Percentiles rank a stretch among this genome's conserved stretches.
Conservation (phyloP, 2,888 invertebrate species). For the Eristalis tenax region DNA sequence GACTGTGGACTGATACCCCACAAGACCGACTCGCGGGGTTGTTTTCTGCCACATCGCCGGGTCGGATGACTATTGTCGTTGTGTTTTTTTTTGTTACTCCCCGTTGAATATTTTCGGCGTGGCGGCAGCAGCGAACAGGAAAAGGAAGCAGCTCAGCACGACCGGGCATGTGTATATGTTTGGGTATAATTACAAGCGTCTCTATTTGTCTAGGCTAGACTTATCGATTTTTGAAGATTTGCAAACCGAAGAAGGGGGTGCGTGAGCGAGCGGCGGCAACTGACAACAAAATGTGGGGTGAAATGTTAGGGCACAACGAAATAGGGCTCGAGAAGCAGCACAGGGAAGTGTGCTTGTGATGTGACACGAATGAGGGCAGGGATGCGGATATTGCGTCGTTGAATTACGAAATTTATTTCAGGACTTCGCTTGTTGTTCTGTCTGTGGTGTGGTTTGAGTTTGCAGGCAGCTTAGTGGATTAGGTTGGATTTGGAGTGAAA, state of each 20-base stretch:
- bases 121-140: conserved; percentile 19
- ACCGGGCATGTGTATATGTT: conserved; percentile 11
- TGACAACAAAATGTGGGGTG: conserved; percentile 36
- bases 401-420: conserved; percentile 29
- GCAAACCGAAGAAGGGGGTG: conserved; percentile 22
- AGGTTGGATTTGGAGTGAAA: not conserved
- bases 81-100: not conserved
- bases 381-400: conserved; percentile 58
- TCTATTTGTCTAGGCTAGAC: conserved; percentile 70
- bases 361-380: not conserved
- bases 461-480: not conserved
- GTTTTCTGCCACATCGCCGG: not conserved
- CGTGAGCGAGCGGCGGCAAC: not conserved
- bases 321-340: conserved; percentile 44
- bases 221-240: conserved; percentile 63
- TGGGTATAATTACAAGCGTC: conserved; percentile 60
- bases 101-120: not conserved
- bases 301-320: conserved; percentile 17
- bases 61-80: not conserved
- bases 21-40: not conserved
- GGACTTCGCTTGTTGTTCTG: not conserved
- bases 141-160: conserved; percentile 28
- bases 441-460: not conserved
- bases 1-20: conserved; percentile 5
- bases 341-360: conserved; percentile 25